phyloP scores from a whole-genome alignment of 2,113 vertebrate species.

The Ictidomys tridecemlineatus region DNA sequence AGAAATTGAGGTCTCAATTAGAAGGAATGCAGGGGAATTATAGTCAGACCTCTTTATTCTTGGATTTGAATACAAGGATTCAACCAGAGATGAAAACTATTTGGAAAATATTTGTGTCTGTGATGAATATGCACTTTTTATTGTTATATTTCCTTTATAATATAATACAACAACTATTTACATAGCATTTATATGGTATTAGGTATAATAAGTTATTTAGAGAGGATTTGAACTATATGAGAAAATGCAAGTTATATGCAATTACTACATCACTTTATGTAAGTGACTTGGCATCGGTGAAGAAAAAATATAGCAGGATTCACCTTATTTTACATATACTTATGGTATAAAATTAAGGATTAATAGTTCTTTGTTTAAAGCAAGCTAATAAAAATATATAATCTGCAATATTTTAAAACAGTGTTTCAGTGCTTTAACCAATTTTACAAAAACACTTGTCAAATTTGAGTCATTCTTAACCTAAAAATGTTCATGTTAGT shows the following conservation, averaged over 20 bases:
- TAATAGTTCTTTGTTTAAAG: slow-evolving; percentile 37
- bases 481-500: slow-evolving; percentile 26
- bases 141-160: background rate
- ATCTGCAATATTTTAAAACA: background rate
- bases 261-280: background rate
- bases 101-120: background rate
- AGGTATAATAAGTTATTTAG: background rate
- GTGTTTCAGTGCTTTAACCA: background rate
- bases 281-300: background rate
- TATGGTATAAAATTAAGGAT: background rate
- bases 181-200: background rate
- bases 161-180: background rate
- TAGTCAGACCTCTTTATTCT: background rate
- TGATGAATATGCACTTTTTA: background rate
- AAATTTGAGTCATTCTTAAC: slow-evolving; percentile 42
- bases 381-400: slow-evolving; percentile 44
- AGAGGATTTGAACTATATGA: background rate
- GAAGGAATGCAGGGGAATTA: background rate
- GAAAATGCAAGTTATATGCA: background rate
- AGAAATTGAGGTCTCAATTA: background rate
- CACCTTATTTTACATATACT: slow-evolving; percentile 11
- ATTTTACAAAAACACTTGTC: background rate
- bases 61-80: background rate
- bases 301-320: background rate
- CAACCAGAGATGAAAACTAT: background rate